Base-by-base conservation (phyloP, 2,113 vertebrate species). In the Aleadryas rufinucha region DNA sequence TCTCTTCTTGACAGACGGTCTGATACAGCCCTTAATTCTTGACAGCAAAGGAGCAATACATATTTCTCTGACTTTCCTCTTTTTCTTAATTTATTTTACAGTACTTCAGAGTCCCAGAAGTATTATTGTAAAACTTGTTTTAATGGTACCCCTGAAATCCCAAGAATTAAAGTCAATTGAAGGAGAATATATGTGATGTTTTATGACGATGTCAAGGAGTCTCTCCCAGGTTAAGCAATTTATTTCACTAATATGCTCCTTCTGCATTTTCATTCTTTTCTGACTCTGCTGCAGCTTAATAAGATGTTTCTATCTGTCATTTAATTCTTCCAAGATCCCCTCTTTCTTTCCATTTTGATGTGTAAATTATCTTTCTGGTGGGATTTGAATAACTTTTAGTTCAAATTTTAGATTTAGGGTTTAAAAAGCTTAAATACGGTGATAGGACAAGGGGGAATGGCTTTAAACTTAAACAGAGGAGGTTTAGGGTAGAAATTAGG, bases 351-450 rank as follows among this genome's bases (percentile, higher is more conserved):
- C 4, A 19, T 79, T 88, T 64, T 85, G 39, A 61, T 26, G 33
- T 17, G 42, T 30, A 74, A 91, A 54, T 39, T 21, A 57, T 31
- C 9, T 80, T 53, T 44, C 39, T 59, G 18, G 14, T 56, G 24
- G 49, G 33, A 69, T 83, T 69, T 72, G 18, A 83, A 45, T n/a
- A 54, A 47, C 4, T 42, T 44, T 44, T 17, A 59, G 4, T 27
- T 59, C 21, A 54, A 20, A 54, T 66, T 70, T 61, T 50, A 61
- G 33, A 27, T 31, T 66, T 83, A 50, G 11, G 9, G 47, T 70
- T 70, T 56, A 21, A 22, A 53, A 86, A 63, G 11, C 14, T 70
- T 47, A 63, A 63, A 27, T 65, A 4, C 0, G 0, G 9, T 2
- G 11, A 30, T 39, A 52, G 33, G 33, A 30, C 9, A 26, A 50